Evolutionary conservation across 2,888 invertebrate species (phyloP).

Genomic region (Stenichneumon culpator): DNA sequence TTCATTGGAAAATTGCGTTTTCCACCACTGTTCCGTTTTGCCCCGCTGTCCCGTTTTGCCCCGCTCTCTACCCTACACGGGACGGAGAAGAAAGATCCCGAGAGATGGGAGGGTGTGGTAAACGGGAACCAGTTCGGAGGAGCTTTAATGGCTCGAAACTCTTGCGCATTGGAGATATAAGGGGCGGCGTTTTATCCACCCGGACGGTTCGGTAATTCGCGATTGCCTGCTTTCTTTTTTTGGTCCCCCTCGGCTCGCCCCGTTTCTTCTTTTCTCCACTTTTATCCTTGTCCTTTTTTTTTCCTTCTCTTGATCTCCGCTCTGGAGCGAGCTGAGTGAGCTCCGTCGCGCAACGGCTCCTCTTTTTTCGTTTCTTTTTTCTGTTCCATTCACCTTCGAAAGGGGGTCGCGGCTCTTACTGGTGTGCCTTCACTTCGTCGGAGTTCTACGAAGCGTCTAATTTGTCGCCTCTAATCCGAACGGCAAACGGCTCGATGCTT

Average conservation of each 20-base stretch:
- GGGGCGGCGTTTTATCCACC: conserved; percentile 73
- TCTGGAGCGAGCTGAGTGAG: not conserved
- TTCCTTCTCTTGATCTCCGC: conserved; percentile 22
- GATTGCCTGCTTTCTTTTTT: conserved; percentile 67
- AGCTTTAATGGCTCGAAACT: conserved; percentile 75
- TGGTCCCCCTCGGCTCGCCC: not conserved
- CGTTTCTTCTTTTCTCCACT: conserved; percentile 38
- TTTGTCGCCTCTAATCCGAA: conserved; percentile 72
- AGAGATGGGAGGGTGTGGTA: conserved; percentile 27
- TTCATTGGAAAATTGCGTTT: too few species aligned
- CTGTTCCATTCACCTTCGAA: conserved; percentile 43
- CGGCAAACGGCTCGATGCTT: conserved; percentile 68
- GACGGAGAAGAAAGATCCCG: conserved; percentile 26
- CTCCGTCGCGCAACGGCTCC: conserved; percentile 13
- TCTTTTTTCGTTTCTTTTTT: conserved; percentile 35
- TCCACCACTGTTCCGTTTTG: too few species aligned
- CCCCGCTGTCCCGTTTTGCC: too few species aligned
- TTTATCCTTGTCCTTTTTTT: conserved; percentile 39
- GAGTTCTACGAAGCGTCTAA: conserved; percentile 57
- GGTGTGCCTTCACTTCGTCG: conserved; percentile 26
- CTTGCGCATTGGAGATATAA: conserved; percentile 72
- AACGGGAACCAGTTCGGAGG: conserved; percentile 34
- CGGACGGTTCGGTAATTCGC: conserved; percentile 75
- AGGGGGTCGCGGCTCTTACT: not conserved
- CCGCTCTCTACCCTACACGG: too few species aligned